Conservation (phyloP, 2,797 vertebrate species). For the Mycteria americana region DNA sequence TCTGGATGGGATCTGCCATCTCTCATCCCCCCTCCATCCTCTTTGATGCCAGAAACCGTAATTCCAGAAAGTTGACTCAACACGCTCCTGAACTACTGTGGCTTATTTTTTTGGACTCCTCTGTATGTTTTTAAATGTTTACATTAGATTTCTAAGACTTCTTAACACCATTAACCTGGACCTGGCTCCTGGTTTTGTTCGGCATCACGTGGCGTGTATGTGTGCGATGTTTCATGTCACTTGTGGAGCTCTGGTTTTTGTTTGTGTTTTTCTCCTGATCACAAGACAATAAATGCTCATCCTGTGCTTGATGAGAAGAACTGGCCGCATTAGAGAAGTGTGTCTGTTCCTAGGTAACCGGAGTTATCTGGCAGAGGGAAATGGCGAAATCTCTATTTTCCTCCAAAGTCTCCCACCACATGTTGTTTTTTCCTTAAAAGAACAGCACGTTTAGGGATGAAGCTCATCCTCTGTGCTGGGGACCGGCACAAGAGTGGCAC, state of each 20-base stretch:
- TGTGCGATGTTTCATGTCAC: background rate
- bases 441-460: background rate
- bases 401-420: slow-evolving; percentile 2
- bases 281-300: slow-evolving; percentile 64
- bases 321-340: background rate
- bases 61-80: slow-evolving; percentile 29
- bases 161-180: background rate
- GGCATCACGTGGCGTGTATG: background rate
- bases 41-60: background rate
- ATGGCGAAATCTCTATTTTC: background rate
- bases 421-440: background rate
- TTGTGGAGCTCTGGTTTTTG: background rate
- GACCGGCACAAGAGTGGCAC: background rate
- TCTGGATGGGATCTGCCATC: background rate
- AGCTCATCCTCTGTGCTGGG: background rate
- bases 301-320: slow-evolving; percentile 53
- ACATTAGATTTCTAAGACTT: slow-evolving; percentile 25
- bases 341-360: slow-evolving; percentile 49
- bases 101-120: background rate
- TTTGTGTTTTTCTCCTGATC: slow-evolving; percentile 22
- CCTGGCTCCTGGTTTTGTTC: background rate
- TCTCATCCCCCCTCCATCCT: background rate
- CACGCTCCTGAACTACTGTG: background rate
- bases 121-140: slow-evolving; percentile 48
- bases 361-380: slow-evolving; percentile 8